Evolutionary conservation across 2,797 vertebrate genomes (phyloP).

Genomic region (Chelmon rostratus): DNA sequence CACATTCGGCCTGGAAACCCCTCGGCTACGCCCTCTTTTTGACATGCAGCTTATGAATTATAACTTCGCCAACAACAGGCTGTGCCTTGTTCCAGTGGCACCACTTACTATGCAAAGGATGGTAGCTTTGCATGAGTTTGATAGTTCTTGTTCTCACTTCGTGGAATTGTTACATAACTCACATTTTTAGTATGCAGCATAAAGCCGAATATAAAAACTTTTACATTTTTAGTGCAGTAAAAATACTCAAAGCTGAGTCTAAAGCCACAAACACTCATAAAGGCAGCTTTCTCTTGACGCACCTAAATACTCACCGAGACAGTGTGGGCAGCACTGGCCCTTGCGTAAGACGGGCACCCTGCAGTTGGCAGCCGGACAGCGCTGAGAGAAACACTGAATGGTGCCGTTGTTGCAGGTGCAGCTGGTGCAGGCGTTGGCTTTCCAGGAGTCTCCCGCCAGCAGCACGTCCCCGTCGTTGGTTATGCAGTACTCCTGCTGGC

Average conservation of each 20-base stretch:
- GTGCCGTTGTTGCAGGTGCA: slow-evolving; percentile 88
- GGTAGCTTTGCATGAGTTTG: slow-evolving; percentile 7
- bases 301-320: slow-evolving; percentile 82
- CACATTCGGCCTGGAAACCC: slow-evolving; percentile 43
- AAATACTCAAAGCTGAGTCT: slow-evolving; percentile 8
- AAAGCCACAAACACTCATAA: slow-evolving; percentile 12
- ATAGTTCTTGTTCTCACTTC: neutral
- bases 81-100: slow-evolving; percentile 35
- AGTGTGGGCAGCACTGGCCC: slow-evolving; percentile 90
- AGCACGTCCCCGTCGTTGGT: slow-evolving; percentile 85
- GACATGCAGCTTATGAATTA: slow-evolving; percentile 42
- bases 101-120: neutral
- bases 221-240: slow-evolving; percentile 6
- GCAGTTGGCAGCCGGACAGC: slow-evolving; percentile 85
- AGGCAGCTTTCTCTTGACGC: slow-evolving; percentile 10
- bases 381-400: slow-evolving; percentile 88
- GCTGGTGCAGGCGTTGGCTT: slow-evolving; percentile 88
- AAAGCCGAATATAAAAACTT: slow-evolving; percentile 14
- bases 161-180: neutral
- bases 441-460: slow-evolving; percentile 87
- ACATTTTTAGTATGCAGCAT: neutral
- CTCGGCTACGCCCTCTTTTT: slow-evolving; percentile 40
- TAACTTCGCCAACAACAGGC: slow-evolving; percentile 55
- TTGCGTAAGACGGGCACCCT: slow-evolving; percentile 88
- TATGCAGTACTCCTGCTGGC: slow-evolving; percentile 86